Conservation (phyloP, 2,797 vertebrate species). For the Agapornis canus region DNA sequence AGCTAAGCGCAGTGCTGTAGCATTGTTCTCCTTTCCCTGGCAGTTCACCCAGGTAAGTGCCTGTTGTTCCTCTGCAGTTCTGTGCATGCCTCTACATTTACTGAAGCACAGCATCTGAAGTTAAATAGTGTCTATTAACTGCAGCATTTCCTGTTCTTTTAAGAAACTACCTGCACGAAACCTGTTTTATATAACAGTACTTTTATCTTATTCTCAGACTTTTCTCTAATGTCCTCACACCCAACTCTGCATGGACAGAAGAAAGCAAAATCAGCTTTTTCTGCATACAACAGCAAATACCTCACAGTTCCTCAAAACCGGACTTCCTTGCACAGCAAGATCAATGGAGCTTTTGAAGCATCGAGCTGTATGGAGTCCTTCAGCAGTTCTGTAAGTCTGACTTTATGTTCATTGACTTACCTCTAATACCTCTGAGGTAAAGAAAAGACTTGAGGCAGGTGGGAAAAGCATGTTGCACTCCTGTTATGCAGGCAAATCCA, state of each 20-base stretch:
- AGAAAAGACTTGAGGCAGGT: not conserved
- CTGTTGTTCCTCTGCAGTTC: not conserved
- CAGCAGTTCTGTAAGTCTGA: constrained; percentile 70
- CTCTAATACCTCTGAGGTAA: not conserved
- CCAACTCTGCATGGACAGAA: constrained; percentile 58
- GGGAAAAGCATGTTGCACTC: not conserved
- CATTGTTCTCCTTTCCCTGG: not conserved
- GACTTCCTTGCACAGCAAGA: constrained; percentile 58
- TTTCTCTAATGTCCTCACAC: constrained; percentile 77
- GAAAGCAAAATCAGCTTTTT: constrained; percentile 67
- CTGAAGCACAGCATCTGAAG: not conserved
- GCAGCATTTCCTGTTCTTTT: not conserved
- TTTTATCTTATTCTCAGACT: constrained; percentile 70
- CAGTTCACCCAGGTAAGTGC: not conserved
- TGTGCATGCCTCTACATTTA: not conserved
- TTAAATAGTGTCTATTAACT: not conserved
- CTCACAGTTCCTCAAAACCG: constrained; percentile 80
- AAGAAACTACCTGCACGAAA: not conserved
- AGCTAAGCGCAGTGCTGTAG: not conserved
- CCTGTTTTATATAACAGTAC: not conserved
- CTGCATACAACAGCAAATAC: constrained; percentile 77
- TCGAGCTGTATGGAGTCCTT: not conserved
- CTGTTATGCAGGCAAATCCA: not conserved
- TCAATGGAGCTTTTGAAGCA: constrained; percentile 63
- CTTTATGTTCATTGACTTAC: not conserved